phyloP scores from a whole-genome alignment of 1,140 invertebrate genomes.

The Antheraea pernyi region DNA sequence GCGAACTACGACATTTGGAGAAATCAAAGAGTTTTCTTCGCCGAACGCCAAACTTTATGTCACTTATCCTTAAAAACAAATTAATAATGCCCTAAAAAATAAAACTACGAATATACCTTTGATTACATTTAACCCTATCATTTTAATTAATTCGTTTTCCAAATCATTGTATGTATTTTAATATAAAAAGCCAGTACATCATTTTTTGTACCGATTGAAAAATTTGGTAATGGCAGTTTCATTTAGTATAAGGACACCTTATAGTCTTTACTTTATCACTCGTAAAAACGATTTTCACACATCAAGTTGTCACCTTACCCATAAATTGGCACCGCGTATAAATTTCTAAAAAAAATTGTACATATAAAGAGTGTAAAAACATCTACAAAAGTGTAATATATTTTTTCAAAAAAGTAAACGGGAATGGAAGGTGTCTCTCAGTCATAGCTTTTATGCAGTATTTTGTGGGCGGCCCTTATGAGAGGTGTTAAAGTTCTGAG shows the following conservation, averaged over 20 bases:
- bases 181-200: conserved; percentile 12
- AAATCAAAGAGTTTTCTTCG: not conserved
- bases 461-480: conserved; percentile 93
- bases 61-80: not conserved
- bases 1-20: not conserved
- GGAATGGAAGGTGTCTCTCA: conserved; percentile 46
- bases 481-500: conserved; percentile 92
- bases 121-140: not conserved
- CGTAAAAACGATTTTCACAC: conserved; percentile 9
- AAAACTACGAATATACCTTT: not conserved
- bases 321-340: conserved; percentile 37
- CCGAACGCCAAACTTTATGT: not conserved
- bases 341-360: conserved; percentile 9
- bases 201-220: not conserved
- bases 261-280: not conserved
- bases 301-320: conserved; percentile 14
- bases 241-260: not conserved
- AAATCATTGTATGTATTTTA: not conserved
- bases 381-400: conserved; percentile 37
- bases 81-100: not conserved
- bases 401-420: conserved; percentile 22
- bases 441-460: conserved; percentile 83
- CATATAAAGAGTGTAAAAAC: conserved; percentile 36
- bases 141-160: not conserved
- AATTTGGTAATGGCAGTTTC: not conserved